Evolutionary conservation across 2,113 vertebrate species (phyloP).

Genomic region (Esox niger): DNA sequence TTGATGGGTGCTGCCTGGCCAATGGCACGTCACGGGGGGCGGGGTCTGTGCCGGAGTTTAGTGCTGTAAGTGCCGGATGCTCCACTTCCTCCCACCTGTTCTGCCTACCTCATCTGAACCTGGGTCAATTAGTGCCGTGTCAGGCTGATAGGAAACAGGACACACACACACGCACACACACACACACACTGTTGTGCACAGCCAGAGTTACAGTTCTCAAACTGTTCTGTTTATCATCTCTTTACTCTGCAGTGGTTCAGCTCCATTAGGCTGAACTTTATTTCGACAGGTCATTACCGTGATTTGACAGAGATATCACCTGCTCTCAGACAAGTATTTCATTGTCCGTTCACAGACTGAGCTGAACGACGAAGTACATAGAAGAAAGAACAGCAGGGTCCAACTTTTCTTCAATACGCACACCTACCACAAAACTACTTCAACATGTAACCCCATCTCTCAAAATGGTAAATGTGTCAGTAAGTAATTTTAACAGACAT

Average conservation of each 20-base stretch:
- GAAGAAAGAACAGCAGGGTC: background rate
- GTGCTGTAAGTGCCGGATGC: slow-evolving; percentile 22
- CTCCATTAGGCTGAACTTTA: slow-evolving; percentile 6
- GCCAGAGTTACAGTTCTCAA: slow-evolving; percentile 1
- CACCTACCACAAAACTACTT: no score
- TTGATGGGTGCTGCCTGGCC: slow-evolving; percentile 3
- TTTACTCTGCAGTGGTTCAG: slow-evolving; percentile 7
- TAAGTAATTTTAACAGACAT: no score
- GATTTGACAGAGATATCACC: slow-evolving; percentile 7
- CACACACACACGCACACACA: slow-evolving; percentile 6
- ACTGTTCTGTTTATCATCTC: slow-evolving; percentile 2
- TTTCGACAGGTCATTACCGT: slow-evolving; percentile 20
- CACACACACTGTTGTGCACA: background rate
- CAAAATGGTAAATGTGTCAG: no score
- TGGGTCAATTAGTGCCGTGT: slow-evolving; percentile 22
- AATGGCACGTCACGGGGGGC: background rate
- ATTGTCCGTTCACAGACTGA: background rate
- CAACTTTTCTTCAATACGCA: background rate
- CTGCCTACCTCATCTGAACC: slow-evolving; percentile 21
- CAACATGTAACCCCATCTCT: no score
- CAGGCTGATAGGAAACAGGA: slow-evolving; percentile 40
- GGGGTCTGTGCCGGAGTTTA: slow-evolving; percentile 20
- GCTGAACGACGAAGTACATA: background rate
- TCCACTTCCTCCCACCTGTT: slow-evolving; percentile 43
- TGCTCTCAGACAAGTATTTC: slow-evolving; percentile 3